These are phyloP conservation scores for Lamellibrachia satsuma DNA, from an alignment of 2,888 invertebrate genomes.

Conservation along the genomic window DNA sequence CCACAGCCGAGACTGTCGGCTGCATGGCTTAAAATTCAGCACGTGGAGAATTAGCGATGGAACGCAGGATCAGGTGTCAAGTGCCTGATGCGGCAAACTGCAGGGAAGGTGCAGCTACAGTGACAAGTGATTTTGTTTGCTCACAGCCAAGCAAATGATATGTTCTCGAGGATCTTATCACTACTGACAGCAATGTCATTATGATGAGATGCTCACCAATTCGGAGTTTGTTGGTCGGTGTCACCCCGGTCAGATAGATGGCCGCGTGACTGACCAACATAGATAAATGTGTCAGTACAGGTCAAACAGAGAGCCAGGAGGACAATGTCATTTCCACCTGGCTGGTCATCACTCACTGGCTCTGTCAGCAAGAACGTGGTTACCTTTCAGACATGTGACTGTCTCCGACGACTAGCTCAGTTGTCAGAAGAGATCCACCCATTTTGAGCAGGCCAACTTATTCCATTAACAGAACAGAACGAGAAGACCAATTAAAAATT, in stretches of 20 bases:
- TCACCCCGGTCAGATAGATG: not conserved
- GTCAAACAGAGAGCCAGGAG: not conserved
- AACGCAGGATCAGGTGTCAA: not conserved
- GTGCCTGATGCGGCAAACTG: not conserved
- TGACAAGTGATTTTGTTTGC: conserved; percentile 17
- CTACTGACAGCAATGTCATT: not conserved
- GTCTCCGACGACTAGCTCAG: not conserved
- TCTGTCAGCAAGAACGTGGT: not conserved
- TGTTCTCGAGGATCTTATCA: not conserved
- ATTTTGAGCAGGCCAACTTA: not conserved
- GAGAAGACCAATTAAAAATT: not conserved
- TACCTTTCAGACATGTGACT: not conserved
- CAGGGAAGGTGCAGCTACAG: not conserved
- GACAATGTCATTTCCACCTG: not conserved
- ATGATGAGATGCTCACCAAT: not conserved
- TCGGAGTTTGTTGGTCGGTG: not conserved
- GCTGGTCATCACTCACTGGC: not conserved
- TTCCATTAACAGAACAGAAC: not conserved
- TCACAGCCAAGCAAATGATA: not conserved
- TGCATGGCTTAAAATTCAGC: not conserved
- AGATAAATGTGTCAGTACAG: not conserved
- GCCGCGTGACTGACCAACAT: not conserved
- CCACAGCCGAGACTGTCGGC: not conserved
- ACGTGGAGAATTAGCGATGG: not conserved
- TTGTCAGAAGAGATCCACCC: not conserved